Evolutionary conservation across 2,113 vertebrate genomes (phyloP), one percentile per base, ranked within the genome.

Genomic region (Bubo scandiacus): DNA sequence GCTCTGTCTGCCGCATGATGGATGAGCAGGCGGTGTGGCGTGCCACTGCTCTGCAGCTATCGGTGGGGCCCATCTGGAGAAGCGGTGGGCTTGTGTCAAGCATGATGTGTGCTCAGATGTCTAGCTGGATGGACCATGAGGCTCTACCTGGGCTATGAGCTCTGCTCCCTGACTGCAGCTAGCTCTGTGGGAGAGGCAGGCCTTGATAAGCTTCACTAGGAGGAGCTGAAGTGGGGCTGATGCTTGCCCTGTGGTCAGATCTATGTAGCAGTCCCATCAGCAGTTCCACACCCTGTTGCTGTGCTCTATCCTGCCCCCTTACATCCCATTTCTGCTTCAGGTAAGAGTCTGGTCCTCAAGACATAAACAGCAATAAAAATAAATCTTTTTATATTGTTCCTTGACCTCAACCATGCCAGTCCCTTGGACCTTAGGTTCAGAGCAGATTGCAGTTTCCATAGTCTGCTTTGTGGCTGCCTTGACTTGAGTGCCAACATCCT

Each of bases 21-120:
- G 29, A 23, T 78, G 83, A 91, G 68, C 67, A 51, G 83, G 51
- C 3, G 0, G 14, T 2, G 51, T 34, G 95, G 77, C 72, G 63
- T 27, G 63, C 23, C 5, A 13, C 52, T 87, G 86, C 62, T 84
- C 65, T 52, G 51, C 34, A 18, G 47, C 40, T 55, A 3, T 9
- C 0, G 0, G 10, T n/a, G 49, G 7, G 34, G 36, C 62, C 38
- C 5, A 0, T 8, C 1, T 0, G 0, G 57, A 63, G 73, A 40
- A 61, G 21, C 0, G 1, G 12, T 5, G 47, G 8, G 70, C 70
- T 75, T 38, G 17, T 71, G 55, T 23, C 27, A 29, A 25, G 66
- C 65, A 36, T 9, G 61, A 21, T n/a, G 15, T n/a, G 43, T 5
- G n/a, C 42, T 68, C 71, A 57, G 66, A 23, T 59, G 38, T 47